Base-by-base conservation (phyloP, 2,113 vertebrate genomes). In the Oxyruncus cristatus region DNA sequence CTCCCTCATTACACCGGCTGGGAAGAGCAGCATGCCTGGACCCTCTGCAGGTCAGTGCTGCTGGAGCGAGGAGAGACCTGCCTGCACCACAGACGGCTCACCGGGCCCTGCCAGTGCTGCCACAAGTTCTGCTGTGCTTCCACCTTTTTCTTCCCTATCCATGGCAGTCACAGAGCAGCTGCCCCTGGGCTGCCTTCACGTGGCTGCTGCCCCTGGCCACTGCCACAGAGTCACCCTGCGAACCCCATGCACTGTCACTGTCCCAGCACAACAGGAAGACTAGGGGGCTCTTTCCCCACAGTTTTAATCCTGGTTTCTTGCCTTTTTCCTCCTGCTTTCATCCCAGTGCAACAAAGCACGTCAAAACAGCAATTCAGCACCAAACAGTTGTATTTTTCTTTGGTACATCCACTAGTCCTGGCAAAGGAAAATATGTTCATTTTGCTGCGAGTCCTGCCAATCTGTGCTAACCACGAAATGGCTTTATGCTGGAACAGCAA, bases 201-300 rank as follows among this genome's bases (percentile, higher is more conserved):
- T 2, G 39, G 33, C 63, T 47, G 88, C 65, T 42, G 21, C 10
- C 37, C 42, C 58, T 16, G 1, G 2, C 41, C 19, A 1, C 10
- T 3, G 42, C 85, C 3, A 1, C 42, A 9, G 6, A 30, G 66
- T 8, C 73, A 17, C 68, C 55, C 70, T 30, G 35, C n/a, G 9
- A 12, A 11, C 52, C 71, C 22, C 55, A 4, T 18, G 0, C 2
- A 1, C 22, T 26, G 44, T 1, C 15, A 1, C 78, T 10, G 30
- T 4, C 61, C 26, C 50, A 13, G 59, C 87, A 39, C 63, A 6
- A 2, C 0, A 8, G 20, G 33, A 30, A 39, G 3, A 26, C 46
- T 6, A 41, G 2, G 71, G 21, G 75, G 27, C 41, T 83, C 47
- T 5, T 30, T 47, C 20, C 21, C 12, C 28, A 23, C 14, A 3